These are phyloP conservation scores for Zoanthus sociatus DNA, from an alignment of 92 coral and sea anemone genomes.

Conservation along the genomic window DNA sequence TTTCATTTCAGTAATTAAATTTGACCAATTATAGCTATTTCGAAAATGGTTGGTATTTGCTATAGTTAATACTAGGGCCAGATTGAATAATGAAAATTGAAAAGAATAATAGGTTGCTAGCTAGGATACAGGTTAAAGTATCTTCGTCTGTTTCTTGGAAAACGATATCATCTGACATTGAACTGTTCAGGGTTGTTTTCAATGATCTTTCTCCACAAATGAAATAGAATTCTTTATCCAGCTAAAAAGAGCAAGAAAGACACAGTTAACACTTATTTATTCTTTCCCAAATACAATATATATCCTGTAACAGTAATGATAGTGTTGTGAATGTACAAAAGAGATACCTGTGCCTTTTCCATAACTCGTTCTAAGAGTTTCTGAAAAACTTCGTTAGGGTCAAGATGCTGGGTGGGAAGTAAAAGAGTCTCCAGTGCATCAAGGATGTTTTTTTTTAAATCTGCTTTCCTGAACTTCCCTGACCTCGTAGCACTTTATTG, in stretches of 20 bases:
- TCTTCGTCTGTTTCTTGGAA: conserved; percentile 6
- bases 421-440: background rate
- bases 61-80: no score
- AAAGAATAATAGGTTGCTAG: no score
- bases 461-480: background rate
- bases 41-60: no score
- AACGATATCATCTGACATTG: background rate
- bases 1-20: no score
- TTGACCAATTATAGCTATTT: no score
- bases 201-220: background rate
- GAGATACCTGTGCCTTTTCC: conserved; percentile 15
- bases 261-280: background rate
- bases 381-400: background rate
- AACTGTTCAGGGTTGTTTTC: background rate
- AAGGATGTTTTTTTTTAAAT: background rate
- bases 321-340: background rate
- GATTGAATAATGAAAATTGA: no score
- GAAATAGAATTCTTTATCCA: background rate
- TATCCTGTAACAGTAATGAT: background rate
- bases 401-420: background rate
- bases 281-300: no score
- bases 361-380: background rate
- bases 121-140: background rate
- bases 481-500: background rate
- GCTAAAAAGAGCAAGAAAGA: background rate